phyloP scores from a whole-genome alignment of 2,113 vertebrate genomes.

The Indicator indicator region DNA sequence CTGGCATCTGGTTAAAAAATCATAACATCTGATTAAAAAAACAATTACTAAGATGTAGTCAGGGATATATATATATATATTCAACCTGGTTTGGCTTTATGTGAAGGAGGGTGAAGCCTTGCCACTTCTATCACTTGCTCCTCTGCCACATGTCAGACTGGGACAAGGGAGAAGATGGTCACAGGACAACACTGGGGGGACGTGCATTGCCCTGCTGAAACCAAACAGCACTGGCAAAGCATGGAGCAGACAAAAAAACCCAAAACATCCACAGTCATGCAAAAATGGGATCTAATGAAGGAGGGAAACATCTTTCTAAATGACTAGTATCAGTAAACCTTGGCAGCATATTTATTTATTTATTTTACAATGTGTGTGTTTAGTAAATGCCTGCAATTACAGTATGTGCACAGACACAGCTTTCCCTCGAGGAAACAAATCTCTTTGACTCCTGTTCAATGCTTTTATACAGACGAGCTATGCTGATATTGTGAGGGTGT shows the following conservation, averaged over 20 bases:
- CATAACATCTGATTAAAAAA: not conserved
- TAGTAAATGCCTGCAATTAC: not conserved
- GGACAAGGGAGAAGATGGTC: not conserved
- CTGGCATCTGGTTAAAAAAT: not conserved
- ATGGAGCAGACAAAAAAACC: not conserved
- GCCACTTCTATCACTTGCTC: not conserved
- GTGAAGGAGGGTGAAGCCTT: not conserved
- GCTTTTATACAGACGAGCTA: not conserved
- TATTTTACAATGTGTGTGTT: not conserved
- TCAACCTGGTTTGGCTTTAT: not conserved
- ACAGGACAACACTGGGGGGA: not conserved
- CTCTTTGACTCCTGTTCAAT: not conserved
- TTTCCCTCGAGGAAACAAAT: accelerated
- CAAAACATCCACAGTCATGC: accelerated
- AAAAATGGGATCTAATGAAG: not conserved
- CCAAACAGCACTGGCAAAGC: accelerated
- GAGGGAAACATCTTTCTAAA: not conserved
- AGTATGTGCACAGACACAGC: not conserved
- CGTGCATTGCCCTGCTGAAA: too few relatives aligned
- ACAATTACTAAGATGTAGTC: not conserved
- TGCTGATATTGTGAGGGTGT: not conserved
- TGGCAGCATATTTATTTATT: not conserved
- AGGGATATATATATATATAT: accelerated
- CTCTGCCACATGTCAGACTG: accelerated
- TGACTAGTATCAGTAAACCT: not conserved